Percentiles rank a stretch among this genome's conserved stretches.
Conservation (phyloP, 1,140 invertebrate species). For the Cryptotermes secundus region DNA sequence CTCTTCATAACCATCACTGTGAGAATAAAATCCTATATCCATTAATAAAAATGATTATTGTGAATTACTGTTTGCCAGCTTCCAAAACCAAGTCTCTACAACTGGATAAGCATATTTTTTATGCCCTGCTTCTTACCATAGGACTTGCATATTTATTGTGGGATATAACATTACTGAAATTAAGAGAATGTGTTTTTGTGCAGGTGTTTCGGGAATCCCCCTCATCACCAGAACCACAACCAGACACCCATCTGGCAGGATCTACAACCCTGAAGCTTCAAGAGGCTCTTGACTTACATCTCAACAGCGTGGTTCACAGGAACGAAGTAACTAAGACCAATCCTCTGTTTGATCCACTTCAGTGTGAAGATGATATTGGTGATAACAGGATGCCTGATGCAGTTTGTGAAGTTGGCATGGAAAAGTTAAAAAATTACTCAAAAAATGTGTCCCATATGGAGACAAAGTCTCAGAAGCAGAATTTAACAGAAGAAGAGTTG, state of each 20-base stretch:
- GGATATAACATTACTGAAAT: not conserved
- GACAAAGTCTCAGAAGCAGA: no score
- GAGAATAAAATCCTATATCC: no score
- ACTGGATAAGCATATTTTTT: no score
- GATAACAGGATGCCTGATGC: not conserved
- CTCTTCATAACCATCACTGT: no score
- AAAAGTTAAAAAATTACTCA: not conserved
- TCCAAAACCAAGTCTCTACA: no score
- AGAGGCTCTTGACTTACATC: not conserved
- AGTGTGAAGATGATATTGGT: not conserved
- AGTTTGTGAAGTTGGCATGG: not conserved
- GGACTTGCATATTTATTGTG: not conserved
- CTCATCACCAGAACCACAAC: not conserved
- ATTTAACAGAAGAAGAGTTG: no score
- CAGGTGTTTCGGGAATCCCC: not conserved
- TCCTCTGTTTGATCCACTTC: constrained; percentile 4
- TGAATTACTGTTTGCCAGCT: no score
- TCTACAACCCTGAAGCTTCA: not conserved
- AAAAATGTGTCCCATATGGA: not conserved
- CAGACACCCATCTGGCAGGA: not conserved
- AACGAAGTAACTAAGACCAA: constrained; percentile 19
- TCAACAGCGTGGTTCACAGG: not conserved
- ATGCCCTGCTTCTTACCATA: not conserved
- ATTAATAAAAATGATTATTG: no score
- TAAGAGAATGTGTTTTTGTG: not conserved